These are phyloP conservation scores for Sphaerolaimus hirsutus DNA, from an alignment of 2,888 invertebrate genomes.

Conservation along the genomic window DNA sequence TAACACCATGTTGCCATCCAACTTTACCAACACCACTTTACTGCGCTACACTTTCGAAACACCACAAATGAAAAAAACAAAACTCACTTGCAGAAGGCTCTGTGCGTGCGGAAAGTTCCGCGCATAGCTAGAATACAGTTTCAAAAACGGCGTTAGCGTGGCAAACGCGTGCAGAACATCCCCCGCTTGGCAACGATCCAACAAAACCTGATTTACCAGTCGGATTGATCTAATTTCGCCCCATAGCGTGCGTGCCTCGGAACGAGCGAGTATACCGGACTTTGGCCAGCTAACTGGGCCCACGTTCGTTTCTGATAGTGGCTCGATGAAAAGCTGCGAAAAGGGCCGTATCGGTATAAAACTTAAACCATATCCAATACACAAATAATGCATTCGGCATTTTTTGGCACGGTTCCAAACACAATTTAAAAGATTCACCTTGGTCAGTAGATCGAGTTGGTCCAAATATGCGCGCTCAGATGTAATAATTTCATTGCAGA, in stretches of 20 bases:
- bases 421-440: neutral
- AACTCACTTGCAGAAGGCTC: conserved; percentile 37
- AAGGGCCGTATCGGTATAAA: neutral
- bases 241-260: conserved; percentile 23
- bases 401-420: neutral
- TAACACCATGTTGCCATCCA: too few species aligned
- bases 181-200: conserved; percentile 27
- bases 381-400: neutral
- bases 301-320: conserved; percentile 12
- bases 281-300: neutral
- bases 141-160: conserved; percentile 49
- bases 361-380: neutral
- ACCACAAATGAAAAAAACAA: too few species aligned
- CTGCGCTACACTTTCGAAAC: too few species aligned
- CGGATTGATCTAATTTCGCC: conserved; percentile 29
- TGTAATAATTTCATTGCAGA: too few species aligned
- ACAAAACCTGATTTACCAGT: conserved; percentile 26
- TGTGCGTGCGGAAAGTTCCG: conserved; percentile 44
- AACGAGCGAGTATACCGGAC: too few species aligned
- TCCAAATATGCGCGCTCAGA: neutral
- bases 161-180: conserved; percentile 43
- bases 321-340: conserved; percentile 24
- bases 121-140: conserved; percentile 51
- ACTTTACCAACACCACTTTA: too few species aligned
- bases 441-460: neutral